A percentile compares a stretch with the other conserved stretches of the same genome.
Conservation (phyloP, 1,140 invertebrate genomes). For the Drosophila watanabei region DNA sequence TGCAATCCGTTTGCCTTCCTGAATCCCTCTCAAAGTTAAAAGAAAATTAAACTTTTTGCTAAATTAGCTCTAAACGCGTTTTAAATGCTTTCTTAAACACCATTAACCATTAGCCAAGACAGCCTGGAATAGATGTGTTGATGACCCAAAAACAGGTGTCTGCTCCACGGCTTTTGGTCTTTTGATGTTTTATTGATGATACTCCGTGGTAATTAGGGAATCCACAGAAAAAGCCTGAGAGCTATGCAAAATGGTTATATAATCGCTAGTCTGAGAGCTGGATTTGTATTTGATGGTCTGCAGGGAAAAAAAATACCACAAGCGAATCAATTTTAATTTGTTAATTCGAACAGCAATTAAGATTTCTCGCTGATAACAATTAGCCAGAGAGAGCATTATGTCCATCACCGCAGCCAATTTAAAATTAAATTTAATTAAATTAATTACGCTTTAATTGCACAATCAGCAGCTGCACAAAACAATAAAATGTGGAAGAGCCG, state of each 20-base stretch:
- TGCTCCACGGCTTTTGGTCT: conserved; percentile 35
- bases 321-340: conserved; percentile 31
- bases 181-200: conserved; percentile 81
- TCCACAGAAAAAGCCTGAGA: conserved; percentile 21
- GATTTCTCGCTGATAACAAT: conserved; percentile 17
- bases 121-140: conserved; percentile 24
- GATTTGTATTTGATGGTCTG: conserved; percentile 68
- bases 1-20: neutral
- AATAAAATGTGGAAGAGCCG: conserved; percentile 11
- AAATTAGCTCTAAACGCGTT: conserved; percentile 71
- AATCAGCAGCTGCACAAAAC: conserved; percentile 27
- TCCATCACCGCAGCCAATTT: conserved; percentile 15
- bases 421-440: conserved; percentile 30
- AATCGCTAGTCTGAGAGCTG: conserved; percentile 37
- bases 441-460: conserved; percentile 29
- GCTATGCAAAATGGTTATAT: conserved; percentile 54
- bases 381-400: neutral
- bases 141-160: conserved; percentile 68
- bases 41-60: neutral
- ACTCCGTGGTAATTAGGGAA: conserved; percentile 57
- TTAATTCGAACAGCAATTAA: conserved; percentile 34
- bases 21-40: neutral
- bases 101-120: conserved; percentile 48
- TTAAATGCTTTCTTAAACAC: conserved; percentile 75
- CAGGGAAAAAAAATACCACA: conserved; percentile 7